Conservation (phyloP, 2,888 invertebrate species). For the Tromatobia lineatoria region DNA sequence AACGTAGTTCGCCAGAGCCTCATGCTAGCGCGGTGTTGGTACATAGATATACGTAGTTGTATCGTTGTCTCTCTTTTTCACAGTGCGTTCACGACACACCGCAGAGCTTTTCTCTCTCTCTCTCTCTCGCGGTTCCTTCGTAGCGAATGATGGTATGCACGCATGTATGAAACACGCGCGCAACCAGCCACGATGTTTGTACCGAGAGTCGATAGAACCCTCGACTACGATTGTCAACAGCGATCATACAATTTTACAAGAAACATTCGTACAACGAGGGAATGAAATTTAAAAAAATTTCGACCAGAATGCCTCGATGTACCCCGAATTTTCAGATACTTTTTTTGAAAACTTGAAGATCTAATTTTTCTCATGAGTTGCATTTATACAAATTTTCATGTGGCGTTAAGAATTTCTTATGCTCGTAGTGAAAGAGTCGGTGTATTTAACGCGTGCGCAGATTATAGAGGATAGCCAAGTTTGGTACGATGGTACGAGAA, state of each 20-base stretch:
- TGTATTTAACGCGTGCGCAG: background rate
- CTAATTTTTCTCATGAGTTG: too few species aligned
- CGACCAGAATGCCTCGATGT: background rate
- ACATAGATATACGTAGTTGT: conserved; percentile 52
- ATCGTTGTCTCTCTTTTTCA: conserved; percentile 26
- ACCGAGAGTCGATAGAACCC: conserved; percentile 30
- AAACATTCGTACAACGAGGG: too few species aligned
- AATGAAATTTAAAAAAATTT: background rate
- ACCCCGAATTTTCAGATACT: background rate
- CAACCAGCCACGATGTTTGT: conserved; percentile 56
- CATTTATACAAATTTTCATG: background rate
- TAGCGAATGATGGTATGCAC: conserved; percentile 55
- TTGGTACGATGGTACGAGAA: background rate
- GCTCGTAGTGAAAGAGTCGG: background rate
- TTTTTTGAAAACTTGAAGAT: background rate
- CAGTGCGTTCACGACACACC: conserved; percentile 31
- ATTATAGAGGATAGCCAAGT: background rate
- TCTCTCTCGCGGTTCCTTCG: conserved; percentile 51
- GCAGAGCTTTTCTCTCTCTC: conserved; percentile 41
- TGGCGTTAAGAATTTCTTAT: too few species aligned
- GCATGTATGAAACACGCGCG: conserved; percentile 59
- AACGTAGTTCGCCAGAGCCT: conserved; percentile 65
- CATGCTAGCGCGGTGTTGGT: conserved; percentile 67
- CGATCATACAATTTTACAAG: background rate
- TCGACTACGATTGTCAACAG: conserved; percentile 16